These are phyloP conservation scores for Philhelius pedissequus DNA, from an alignment of 2,888 invertebrate genomes.

Conservation along the genomic window DNA sequence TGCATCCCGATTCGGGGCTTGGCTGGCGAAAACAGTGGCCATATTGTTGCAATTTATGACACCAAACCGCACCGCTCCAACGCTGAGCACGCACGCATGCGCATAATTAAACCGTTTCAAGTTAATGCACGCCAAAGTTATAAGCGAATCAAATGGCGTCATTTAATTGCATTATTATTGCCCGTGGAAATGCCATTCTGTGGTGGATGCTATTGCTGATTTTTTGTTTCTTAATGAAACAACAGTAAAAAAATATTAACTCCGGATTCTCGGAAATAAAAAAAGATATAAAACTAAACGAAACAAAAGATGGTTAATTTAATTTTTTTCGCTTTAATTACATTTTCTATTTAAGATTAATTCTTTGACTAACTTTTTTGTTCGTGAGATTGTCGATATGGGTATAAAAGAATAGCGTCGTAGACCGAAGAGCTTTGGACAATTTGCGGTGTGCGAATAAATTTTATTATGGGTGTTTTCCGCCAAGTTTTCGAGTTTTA, in stretches of 20 bases:
- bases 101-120: slow-evolving; percentile 65
- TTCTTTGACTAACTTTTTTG: slow-evolving; percentile 3
- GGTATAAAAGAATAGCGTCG: slow-evolving; percentile 46
- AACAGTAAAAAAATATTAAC: slow-evolving; percentile 40
- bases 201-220: neutral
- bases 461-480: slow-evolving; percentile 56
- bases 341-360: slow-evolving; percentile 28
- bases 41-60: slow-evolving; percentile 65
- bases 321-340: slow-evolving; percentile 20
- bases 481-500: slow-evolving; percentile 59
- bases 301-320: slow-evolving; percentile 16
- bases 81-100: slow-evolving; percentile 54
- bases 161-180: slow-evolving; percentile 38
- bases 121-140: slow-evolving; percentile 1
- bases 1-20: slow-evolving; percentile 21
- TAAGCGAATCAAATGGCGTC: slow-evolving; percentile 65
- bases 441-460: slow-evolving; percentile 54
- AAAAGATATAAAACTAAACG: slow-evolving; percentile 42
- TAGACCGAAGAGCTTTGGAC: slow-evolving; percentile 21
- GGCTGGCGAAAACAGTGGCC: slow-evolving; percentile 46
- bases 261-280: slow-evolving; percentile 32
- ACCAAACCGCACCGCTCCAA: slow-evolving; percentile 38
- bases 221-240: neutral
- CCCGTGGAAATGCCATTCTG: slow-evolving; percentile 10
- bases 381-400: slow-evolving; percentile 27